Evolutionary conservation across 2,888 invertebrate species (phyloP).

Genomic region (Phyto melanocephala): DNA sequence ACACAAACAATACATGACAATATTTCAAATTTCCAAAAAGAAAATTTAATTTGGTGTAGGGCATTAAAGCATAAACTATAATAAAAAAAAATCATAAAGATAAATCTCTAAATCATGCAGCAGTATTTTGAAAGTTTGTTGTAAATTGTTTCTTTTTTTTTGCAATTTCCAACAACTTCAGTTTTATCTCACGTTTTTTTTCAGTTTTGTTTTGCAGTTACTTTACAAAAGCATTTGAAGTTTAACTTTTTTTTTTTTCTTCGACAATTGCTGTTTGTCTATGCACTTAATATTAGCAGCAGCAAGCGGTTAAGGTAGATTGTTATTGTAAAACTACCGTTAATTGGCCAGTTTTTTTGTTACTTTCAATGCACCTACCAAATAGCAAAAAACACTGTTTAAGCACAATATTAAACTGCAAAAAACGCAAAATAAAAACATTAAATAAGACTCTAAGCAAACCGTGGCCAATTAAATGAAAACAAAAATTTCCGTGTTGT

Average conservation of each 20-base stretch:
- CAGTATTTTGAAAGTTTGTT: conserved; percentile 58
- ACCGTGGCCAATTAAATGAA: conserved; percentile 50
- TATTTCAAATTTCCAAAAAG: too few relatives aligned
- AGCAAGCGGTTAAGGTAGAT: background rate
- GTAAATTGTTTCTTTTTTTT: conserved; percentile 14
- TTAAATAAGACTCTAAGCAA: background rate
- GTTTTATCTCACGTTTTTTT: conserved; percentile 35
- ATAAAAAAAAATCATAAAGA: conserved; percentile 3
- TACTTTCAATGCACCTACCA: conserved; percentile 7
- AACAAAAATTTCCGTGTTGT: conserved; percentile 47
- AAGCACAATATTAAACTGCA: background rate
- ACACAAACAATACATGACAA: too few relatives aligned
- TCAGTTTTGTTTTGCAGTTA: background rate
- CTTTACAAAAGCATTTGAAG: conserved; percentile 12
- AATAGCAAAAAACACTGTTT: background rate
- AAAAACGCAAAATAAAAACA: background rate
- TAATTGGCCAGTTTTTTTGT: conserved; percentile 56
- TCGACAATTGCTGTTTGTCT: background rate
- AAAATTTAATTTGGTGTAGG: too few relatives aligned
- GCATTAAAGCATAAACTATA: background rate
- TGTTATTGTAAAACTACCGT: conserved; percentile 56
- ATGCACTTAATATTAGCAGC: conserved; percentile 6
- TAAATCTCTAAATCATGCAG: conserved; percentile 60
- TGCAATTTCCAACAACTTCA: background rate
- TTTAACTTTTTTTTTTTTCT: background rate